Evolutionary conservation across 2,888 invertebrate genomes (phyloP).

Genomic region (Metellina segmentata): DNA sequence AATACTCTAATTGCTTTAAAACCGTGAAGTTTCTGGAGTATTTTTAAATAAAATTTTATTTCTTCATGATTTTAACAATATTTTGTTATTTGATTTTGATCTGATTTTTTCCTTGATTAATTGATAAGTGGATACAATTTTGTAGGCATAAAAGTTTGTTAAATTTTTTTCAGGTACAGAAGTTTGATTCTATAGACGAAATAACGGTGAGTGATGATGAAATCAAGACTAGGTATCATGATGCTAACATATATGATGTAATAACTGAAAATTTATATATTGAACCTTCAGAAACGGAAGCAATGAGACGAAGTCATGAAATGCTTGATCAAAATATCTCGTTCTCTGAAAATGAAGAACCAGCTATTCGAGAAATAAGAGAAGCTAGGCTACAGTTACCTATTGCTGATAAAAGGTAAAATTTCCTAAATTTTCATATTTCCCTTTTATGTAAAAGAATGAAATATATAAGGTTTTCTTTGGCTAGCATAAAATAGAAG

Average conservation of each 20-base stretch:
- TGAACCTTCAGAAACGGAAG: slow-evolving; percentile 36
- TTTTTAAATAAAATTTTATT: no score
- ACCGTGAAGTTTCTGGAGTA: no score
- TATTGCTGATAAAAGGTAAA: slow-evolving; percentile 56
- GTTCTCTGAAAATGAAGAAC: slow-evolving; percentile 2
- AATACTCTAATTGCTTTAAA: no score
- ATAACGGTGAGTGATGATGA: background rate
- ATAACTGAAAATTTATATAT: slow-evolving; percentile 56
- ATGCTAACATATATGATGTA: slow-evolving; percentile 28
- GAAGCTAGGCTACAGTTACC: slow-evolving; percentile 30
- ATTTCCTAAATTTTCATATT: background rate
- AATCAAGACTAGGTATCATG: background rate
- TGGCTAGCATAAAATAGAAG: no score
- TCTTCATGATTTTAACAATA: no score
- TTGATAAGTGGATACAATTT: no score
- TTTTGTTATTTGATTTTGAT: no score
- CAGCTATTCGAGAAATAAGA: slow-evolving; percentile 25
- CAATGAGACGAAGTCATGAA: slow-evolving; percentile 18
- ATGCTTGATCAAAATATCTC: slow-evolving; percentile 25
- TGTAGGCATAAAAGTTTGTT: background rate
- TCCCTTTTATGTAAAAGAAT: background rate
- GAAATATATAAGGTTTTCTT: background rate
- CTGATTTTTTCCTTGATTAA: no score
- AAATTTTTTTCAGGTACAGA: background rate
- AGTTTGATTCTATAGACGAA: background rate